Base-by-base conservation (phyloP, 92 coral and sea anemone species). In the Pocillopora meandrina region DNA sequence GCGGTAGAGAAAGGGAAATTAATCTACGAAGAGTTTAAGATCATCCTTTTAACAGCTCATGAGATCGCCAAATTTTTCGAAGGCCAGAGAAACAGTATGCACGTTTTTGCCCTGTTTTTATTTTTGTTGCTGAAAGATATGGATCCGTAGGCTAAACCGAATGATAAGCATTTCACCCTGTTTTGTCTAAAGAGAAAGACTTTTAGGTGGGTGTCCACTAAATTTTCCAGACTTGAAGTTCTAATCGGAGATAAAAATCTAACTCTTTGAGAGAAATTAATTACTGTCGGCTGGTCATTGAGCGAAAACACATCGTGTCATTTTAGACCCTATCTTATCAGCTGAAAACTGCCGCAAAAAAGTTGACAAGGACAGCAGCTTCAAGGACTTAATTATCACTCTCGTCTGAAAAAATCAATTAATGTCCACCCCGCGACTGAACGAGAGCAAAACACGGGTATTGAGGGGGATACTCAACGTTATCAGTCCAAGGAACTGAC, bases 281-380 rank as follows among this genome's bases (percentile, higher is more conserved):
- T 82, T 73, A 82, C 72, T 82, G 86, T 82, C 86, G 78, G 86
- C 86, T 61, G 72, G 73, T 47, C 47, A 47, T 82, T 82, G 72
- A 82, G 86, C 34, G 21, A 55, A 72, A 72, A 55, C 60, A 26
- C 16, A 16, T 67, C 47, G 47, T 67, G 33, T 67, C 72, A 67
- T 2, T 67, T 56, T 18, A 15, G 34, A 65, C 18, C 36, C 76
- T 70, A 68, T 33, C 77, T 81, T 81, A 81, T 81, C 85, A 69
- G 61, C 5, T 23, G 31, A 57, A 70, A 57, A 57, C 85, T 36
- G 77, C 58, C 85, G 19, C 11, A 81, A 56, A 36, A 81, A 70
- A 31, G 1, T 47, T 69, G 63, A 35, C 59, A 33, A 69, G 49
- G 71, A 57, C 59, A 56, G 23, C 73, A 79, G 18, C 35, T 63